phyloP scores from a whole-genome alignment of 1,140 invertebrate species.

The Papilio xuthus region DNA sequence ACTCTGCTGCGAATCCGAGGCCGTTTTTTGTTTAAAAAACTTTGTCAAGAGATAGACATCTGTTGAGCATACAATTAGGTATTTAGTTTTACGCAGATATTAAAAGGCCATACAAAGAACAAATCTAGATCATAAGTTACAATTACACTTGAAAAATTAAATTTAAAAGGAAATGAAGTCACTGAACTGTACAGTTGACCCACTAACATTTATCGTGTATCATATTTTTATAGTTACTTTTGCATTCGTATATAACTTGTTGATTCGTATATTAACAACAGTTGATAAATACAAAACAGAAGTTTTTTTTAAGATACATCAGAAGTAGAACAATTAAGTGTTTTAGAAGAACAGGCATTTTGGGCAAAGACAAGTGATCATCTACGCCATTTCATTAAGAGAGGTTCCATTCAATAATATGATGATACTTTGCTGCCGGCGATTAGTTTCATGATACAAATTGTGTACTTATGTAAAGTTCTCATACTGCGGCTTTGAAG shows the following conservation, averaged over 20 bases:
- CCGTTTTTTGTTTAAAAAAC: background rate
- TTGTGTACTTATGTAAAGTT: no score
- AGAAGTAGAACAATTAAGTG: background rate
- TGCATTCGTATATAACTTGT: no score
- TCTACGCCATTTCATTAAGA: no score
- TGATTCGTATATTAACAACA: no score
- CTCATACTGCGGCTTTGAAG: no score
- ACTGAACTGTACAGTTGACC: slow-evolving; percentile 20
- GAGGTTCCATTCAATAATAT: no score
- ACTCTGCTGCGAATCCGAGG: no score
- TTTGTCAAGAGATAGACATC: background rate
- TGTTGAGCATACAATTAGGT: background rate
- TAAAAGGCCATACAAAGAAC: background rate
- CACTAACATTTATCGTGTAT: slow-evolving; percentile 3
- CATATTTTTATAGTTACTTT: background rate
- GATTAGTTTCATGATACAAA: no score
- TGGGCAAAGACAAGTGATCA: no score
- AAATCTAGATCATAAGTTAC: background rate
- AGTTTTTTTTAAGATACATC: background rate
- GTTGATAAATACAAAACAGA: background rate
- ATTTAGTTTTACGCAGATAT: background rate
- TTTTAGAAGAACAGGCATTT: no score
- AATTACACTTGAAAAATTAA: background rate
- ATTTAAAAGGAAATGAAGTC: background rate
- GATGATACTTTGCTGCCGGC: no score